Base-by-base conservation (phyloP, 2,113 vertebrate species). In the Atlantisia rogersi region DNA sequence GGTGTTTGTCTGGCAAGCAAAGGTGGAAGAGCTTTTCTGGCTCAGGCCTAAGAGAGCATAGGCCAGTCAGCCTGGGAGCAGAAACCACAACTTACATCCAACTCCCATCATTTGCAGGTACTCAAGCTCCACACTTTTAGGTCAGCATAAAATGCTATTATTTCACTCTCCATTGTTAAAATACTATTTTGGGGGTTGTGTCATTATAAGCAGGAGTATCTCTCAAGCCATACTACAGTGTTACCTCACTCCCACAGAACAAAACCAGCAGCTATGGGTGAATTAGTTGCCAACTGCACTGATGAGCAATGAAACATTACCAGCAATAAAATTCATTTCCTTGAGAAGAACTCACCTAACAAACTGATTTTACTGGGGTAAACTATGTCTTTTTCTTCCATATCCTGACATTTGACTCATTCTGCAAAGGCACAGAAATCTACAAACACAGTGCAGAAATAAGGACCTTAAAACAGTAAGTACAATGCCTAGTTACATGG, bases 221-320 rank as follows among this genome's bases (percentile, higher is more conserved):
- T 10, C 11, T 29, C 13, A 6, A 71, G 13, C 39, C 53, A 25
- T 5, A 15, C 26, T 1, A 19, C 50, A 68, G 18, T 4, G 26
- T 5, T 63, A 78, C 53, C 32, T 60, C 28, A 24, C 18, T n/a
- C 40, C 3, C 3, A 40, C 6, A 40, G 37, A 20, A 35, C 22
- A 40, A 46, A 40, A 77, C 10, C 0, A 6, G 3, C 24, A 58
- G 26, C 26, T 19, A 0, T 0, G 25, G 12, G 42, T 14, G 35
- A 46, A 56, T 39, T 29, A 21, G 6, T 1, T 74, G 20, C 50
- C 15, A 65, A 7, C 1, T 37, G 24, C 40, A 62, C 1, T 14
- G 6, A 58, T 18, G 31, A 42, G 13, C 29, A 29, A n/a, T 31
- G 22, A 42, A 87, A 67, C 7, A 3, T 48, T 11, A 48, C 21